These are phyloP conservation scores for Ruditapes philippinarum DNA, from an alignment of 1,140 invertebrate species.

Conservation along the genomic window DNA sequence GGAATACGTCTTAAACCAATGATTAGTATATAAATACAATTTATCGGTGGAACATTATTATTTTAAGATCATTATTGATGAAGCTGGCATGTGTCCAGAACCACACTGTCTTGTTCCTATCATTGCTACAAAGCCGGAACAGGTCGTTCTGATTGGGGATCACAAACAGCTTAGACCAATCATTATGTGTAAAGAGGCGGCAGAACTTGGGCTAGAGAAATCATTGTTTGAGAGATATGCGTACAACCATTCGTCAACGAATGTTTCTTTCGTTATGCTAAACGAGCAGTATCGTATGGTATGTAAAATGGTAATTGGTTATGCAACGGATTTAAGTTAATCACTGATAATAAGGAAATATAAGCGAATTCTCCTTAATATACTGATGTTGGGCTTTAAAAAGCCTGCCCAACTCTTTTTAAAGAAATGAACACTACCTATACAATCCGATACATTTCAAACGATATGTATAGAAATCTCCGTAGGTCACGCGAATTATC, in stretches of 20 bases:
- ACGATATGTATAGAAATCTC: too few relatives aligned
- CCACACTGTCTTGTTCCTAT: conserved; percentile 82
- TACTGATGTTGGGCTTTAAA: too few relatives aligned
- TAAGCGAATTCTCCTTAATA: background rate
- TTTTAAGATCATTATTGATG: conserved; percentile 80
- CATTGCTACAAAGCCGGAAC: conserved; percentile 73
- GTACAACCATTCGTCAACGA: conserved; percentile 21
- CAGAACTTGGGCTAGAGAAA: conserved; percentile 77
- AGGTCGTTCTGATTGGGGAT: conserved; percentile 84
- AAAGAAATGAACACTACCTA: too few relatives aligned
- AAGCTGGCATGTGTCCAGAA: conserved; percentile 83
- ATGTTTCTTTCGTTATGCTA: conserved; percentile 67
- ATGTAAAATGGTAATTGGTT: too few relatives aligned
- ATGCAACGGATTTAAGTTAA: too few relatives aligned
- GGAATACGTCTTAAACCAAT: too few relatives aligned
- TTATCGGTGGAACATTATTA: background rate
- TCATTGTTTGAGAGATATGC: conserved; percentile 84
- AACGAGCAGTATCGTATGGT: conserved; percentile 84
- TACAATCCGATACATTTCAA: too few relatives aligned
- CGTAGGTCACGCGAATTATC: too few relatives aligned
- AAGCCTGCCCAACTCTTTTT: too few relatives aligned
- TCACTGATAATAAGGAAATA: too few relatives aligned
- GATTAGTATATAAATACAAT: too few relatives aligned
- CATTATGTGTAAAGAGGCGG: conserved; percentile 75
- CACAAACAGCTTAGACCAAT: conserved; percentile 84